These are phyloP conservation scores for Ametastegia equiseti DNA, from an alignment of 2,888 invertebrate genomes.

Conservation along the genomic window DNA sequence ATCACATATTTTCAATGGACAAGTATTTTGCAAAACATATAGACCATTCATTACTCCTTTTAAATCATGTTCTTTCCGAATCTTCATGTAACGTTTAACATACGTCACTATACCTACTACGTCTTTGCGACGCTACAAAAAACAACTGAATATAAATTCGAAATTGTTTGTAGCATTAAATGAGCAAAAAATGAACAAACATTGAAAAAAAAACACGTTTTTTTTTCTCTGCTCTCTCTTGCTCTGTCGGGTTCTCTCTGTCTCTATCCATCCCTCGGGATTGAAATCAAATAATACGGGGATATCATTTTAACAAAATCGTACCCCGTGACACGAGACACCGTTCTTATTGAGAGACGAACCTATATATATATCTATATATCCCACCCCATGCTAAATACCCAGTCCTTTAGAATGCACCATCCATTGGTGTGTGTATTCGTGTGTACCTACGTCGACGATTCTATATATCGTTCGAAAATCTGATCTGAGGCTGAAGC, in stretches of 20 bases:
- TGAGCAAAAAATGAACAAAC: not conserved
- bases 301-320: conserved; percentile 74
- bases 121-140: too few species aligned
- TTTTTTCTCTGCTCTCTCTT: not conserved
- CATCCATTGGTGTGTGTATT: not conserved
- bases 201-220: not conserved
- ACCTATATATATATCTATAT: conserved; percentile 9
- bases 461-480: conserved; percentile 44
- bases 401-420: conserved; percentile 43
- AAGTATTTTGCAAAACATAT: too few species aligned
- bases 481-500: conserved; percentile 66
- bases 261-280: not conserved
- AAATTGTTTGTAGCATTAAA: too few species aligned
- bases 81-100: too few species aligned
- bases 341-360: conserved; percentile 57
- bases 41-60: too few species aligned
- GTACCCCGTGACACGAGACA: conserved; percentile 68
- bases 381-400: conserved; percentile 51
- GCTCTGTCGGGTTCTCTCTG: not conserved
- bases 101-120: too few species aligned
- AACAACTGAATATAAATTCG: too few species aligned
- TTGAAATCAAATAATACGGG: conserved; percentile 46
- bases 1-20: too few species aligned
- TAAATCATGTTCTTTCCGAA: too few species aligned
- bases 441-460: not conserved